Percentiles rank a stretch among this genome's conserved stretches.
Evolutionary conservation across 92 coral and sea anemone species (phyloP).

Genomic region (Montipora capitata): DNA sequence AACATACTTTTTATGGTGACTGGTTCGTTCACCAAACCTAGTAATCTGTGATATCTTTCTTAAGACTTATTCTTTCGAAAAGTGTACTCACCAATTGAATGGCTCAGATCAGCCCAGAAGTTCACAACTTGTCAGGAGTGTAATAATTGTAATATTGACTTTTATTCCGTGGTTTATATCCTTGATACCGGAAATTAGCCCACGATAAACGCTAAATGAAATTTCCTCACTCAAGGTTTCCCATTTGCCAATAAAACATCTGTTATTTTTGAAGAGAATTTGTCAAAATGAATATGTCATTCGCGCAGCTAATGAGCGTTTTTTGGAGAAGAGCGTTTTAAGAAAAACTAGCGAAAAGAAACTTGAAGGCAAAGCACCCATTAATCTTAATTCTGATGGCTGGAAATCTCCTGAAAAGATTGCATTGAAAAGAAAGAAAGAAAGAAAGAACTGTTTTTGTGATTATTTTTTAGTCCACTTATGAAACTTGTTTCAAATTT

Average conservation of each 20-base stretch:
- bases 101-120: background rate
- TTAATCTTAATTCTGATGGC: background rate
- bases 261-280: slow-evolving; percentile 25
- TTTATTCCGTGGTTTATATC: slow-evolving; percentile 24
- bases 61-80: background rate
- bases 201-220: slow-evolving; percentile 39
- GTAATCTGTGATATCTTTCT: no score
- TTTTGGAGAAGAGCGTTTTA: no score
- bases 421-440: no score
- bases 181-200: slow-evolving; percentile 52
- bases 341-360: background rate
- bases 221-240: slow-evolving; percentile 24
- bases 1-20: no score
- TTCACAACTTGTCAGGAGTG: slow-evolving; percentile 15
- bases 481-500: no score
- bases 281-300: slow-evolving; percentile 26
- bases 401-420: background rate
- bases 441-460: background rate
- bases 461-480: background rate
- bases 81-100: slow-evolving; percentile 24
- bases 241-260: slow-evolving; percentile 32
- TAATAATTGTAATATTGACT: slow-evolving; percentile 39
- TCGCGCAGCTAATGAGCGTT: slow-evolving; percentile 23
- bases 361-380: background rate
- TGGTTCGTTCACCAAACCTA: no score